phyloP scores from a whole-genome alignment of 2,797 vertebrate genomes.

The Tokudaia muenninki region DNA sequence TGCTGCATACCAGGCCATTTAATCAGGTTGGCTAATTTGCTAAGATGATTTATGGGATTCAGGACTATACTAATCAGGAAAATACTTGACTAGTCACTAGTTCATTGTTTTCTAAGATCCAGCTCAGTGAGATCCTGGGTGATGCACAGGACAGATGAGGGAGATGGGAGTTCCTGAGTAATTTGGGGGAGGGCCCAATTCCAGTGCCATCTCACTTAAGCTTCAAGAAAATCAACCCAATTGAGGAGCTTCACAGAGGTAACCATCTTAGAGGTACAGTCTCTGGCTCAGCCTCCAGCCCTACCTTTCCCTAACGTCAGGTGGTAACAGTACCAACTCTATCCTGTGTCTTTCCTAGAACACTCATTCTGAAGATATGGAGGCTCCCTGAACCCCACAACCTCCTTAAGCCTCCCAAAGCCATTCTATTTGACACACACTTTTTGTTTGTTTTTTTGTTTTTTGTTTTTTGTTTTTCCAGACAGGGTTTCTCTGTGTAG shows the following conservation, averaged over 20 bases:
- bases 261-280: not conserved
- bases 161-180: not conserved
- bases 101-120: not conserved
- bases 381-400: not conserved
- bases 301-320: not conserved
- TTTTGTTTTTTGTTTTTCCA: too few relatives aligned
- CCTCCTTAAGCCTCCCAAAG: not conserved
- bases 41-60: not conserved
- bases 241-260: not conserved
- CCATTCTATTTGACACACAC: not conserved
- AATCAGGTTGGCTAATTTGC: not conserved
- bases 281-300: not conserved
- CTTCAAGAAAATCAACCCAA: not conserved
- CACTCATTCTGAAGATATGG: not conserved
- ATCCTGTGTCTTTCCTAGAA: not conserved
- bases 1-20: too few relatives aligned
- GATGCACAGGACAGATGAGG: not conserved
- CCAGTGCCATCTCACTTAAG: too few relatives aligned
- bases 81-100: not conserved
- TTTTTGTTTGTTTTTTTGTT: too few relatives aligned
- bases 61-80: not conserved
- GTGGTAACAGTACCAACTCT: not conserved
- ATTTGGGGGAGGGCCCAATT: not conserved
- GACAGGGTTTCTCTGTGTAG: too few relatives aligned
- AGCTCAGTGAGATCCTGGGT: not conserved